Evolutionary conservation across 2,888 invertebrate genomes (phyloP), one percentile per base, ranked within the genome.

Genomic region (Dynastes hyllus): DNA sequence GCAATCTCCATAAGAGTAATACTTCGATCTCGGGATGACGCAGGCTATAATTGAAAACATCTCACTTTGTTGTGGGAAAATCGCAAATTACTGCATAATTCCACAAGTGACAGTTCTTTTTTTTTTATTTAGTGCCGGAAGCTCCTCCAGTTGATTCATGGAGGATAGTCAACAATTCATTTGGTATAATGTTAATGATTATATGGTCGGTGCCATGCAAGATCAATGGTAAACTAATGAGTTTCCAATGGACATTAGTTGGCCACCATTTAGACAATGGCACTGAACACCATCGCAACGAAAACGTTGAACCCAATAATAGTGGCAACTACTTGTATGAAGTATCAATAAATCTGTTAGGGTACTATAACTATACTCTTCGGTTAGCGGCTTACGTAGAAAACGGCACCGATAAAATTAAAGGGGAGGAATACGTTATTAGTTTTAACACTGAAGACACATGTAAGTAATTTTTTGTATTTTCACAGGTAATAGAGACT

Each of bases 101-200:
- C 1, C 5, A 2, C 9, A 5, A 22, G 27, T 22, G 8, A 61
- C 27, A 27, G 1, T 29, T 27, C 11, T 11, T 22, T 61, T 27
- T 27, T 29, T 61, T 8, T 27, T 76, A 53, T 65, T 66, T 66
- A 76, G 76, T 29, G 3, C 61, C 76, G 3, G 66, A 76, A 9
- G n/a, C 3, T 16, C 67, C 67, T 50, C 45, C 1, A 50, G 16
- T 50, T 50, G 50, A 50, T 22, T 11, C 22, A 22, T 11, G 16
- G 67, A 51, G 4, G 2, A 1, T 40, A n/a, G 5, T 0, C 2
- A 40, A 66, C 40, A n/a, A n/a, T 37, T 2, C 2, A 37, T 11
- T 2, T 16, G n/a, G 22, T 67, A 32, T 50, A n/a, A 51, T 2
- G 6, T 32, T 69, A 29, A 2, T 13, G 27, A 27, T 69, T 9